These are phyloP conservation scores for Phyllotis vaccarum DNA, from an alignment of 2,797 vertebrate genomes.

Conservation along the genomic window DNA sequence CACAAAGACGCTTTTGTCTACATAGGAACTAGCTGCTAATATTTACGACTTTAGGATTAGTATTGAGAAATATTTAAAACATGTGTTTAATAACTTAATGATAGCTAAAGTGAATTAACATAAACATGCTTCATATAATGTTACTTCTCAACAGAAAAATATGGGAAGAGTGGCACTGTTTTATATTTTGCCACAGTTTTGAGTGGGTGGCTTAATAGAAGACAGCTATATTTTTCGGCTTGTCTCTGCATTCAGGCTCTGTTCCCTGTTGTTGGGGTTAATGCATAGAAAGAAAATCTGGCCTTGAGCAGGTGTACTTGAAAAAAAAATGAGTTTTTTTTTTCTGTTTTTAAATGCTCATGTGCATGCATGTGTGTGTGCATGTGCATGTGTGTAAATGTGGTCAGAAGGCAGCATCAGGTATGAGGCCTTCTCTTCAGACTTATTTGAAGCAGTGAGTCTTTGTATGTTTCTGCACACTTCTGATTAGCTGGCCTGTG, in stretches of 20 bases:
- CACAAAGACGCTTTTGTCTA: background rate
- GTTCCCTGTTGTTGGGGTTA: conserved; percentile 10
- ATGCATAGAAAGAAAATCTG: conserved; percentile 39
- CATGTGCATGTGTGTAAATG: too few relatives aligned
- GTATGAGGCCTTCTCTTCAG: background rate
- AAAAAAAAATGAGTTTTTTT: background rate
- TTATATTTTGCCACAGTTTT: conserved; percentile 40
- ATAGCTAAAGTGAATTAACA: background rate
- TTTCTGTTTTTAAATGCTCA: background rate
- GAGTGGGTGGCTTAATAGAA: conserved; percentile 7
- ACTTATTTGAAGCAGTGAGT: background rate
- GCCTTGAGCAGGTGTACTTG: background rate
- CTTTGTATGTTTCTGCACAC: background rate
- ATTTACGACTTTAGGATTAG: background rate
- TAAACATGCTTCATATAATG: conserved; percentile 22
- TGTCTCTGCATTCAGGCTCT: conserved; percentile 43
- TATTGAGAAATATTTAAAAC: conserved; percentile 11
- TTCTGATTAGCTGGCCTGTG: too few relatives aligned
- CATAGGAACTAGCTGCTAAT: background rate
- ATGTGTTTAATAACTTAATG: conserved; percentile 2
- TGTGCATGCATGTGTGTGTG: background rate
- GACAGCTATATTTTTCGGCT: background rate
- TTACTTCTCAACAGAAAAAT: background rate
- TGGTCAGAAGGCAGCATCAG: background rate
- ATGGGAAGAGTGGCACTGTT: background rate